These are phyloP conservation scores for Chloromyia formosa DNA, from an alignment of 2,888 invertebrate genomes.

Conservation along the genomic window DNA sequence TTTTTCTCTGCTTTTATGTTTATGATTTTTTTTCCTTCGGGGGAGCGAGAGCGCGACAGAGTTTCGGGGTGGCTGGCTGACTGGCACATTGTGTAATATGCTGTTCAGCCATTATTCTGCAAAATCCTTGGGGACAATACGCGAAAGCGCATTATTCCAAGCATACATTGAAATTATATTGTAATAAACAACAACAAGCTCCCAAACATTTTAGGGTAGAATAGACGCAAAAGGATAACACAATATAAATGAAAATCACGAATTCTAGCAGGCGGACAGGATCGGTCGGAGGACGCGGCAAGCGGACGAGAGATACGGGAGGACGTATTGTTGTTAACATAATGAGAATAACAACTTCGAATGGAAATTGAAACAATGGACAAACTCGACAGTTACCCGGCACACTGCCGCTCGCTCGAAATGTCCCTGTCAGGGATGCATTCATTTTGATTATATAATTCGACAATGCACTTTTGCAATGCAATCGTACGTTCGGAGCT, in stretches of 20 bases:
- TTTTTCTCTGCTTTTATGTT: background rate
- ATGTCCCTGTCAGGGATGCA: conserved; percentile 24
- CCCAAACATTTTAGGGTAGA: conserved; percentile 37
- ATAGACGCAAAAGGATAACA: conserved; percentile 39
- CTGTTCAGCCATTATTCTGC: conserved; percentile 36
- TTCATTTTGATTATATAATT: conserved; percentile 34
- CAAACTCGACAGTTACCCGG: conserved; percentile 12
- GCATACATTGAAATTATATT: conserved; percentile 32
- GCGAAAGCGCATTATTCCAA: conserved; percentile 39
- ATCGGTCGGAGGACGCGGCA: background rate
- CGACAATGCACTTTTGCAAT: conserved; percentile 36
- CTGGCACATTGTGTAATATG: conserved; percentile 40
- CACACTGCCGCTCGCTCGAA: background rate
- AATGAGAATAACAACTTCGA: conserved; percentile 42
- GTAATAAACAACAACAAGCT: conserved; percentile 32
- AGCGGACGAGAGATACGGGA: background rate
- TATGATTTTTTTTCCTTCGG: background rate
- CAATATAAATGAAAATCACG: conserved; percentile 23
- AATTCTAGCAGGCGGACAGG: background rate
- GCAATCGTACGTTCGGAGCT: background rate
- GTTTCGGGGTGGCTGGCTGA: conserved; percentile 13
- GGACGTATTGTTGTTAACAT: conserved; percentile 30
- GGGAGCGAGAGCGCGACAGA: background rate
- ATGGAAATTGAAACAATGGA: conserved; percentile 39
- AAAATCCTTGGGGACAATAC: conserved; percentile 41